These are phyloP conservation scores for Noctuana brunneofusca DNA, from an alignment of 2,888 invertebrate species.

Conservation along the genomic window DNA sequence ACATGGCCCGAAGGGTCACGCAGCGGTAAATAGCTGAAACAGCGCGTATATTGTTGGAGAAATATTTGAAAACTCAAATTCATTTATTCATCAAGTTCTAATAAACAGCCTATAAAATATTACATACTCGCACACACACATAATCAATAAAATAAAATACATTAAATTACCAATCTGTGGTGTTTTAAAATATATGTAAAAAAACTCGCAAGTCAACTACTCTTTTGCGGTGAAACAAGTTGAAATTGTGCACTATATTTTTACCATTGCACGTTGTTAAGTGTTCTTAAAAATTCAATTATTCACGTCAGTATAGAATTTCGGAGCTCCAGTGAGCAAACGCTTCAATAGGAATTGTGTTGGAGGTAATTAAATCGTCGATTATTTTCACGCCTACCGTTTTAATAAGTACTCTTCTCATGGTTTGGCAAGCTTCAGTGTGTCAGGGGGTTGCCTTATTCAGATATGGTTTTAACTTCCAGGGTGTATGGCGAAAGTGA, in stretches of 20 bases:
- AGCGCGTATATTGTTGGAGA: no score
- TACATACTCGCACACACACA: no score
- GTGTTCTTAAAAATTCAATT: slow-evolving; percentile 17
- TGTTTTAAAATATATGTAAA: no score
- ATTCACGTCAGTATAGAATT: slow-evolving; percentile 11
- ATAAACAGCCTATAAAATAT: no score
- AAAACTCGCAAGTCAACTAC: not conserved
- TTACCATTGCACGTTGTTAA: slow-evolving; percentile 4
- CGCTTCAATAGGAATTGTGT: slow-evolving; percentile 23
- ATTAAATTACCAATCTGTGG: no score
- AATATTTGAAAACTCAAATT: no score
- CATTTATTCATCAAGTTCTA: no score
- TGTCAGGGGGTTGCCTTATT: slow-evolving; percentile 11
- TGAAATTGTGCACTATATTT: not conserved
- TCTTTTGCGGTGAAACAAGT: not conserved
- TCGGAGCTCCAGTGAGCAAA: slow-evolving; percentile 1
- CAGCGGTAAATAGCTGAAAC: no score
- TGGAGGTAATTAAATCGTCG: slow-evolving; percentile 30
- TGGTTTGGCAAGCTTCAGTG: slow-evolving; percentile 8
- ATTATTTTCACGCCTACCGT: slow-evolving; percentile 32
- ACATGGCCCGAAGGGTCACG: no score
- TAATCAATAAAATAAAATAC: no score
- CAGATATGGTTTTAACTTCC: slow-evolving; percentile 1
- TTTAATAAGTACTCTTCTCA: slow-evolving; percentile 28
- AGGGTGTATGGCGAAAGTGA: not conserved